Base-by-base conservation (phyloP, 2,797 vertebrate species). In the Ispidina lecontei region DNA sequence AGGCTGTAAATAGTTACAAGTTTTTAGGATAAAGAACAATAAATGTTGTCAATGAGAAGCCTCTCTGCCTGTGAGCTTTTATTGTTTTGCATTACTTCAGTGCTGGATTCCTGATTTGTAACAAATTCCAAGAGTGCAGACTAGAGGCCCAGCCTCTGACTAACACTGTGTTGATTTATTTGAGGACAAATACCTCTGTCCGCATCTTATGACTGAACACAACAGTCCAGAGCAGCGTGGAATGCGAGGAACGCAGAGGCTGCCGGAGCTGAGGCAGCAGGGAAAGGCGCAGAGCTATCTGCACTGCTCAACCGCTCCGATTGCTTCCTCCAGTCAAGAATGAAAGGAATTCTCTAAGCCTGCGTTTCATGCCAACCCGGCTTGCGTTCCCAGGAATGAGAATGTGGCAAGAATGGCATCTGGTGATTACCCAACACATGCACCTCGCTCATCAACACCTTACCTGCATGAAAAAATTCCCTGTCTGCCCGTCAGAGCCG, bases 141-240 rank as follows among this genome's bases (percentile, higher is more conserved):
- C 97, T 96, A 92, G 95, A 93, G 96, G 96, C 97, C 94, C 96
- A 97, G 96, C 91, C 97, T 98, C 95, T 97, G 97, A 97, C 97
- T 97, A 97, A 98, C 97, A 97, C 97, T 91, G 55, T 67, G 78
- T 96, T 97, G 97, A 97, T 98, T 97, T 97, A 98, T 96, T 96
- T 89, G 93, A 98, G 97, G 98, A 97, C 97, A 98, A 98, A 98
- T 97, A 98, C 98, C 97, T 97, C 96, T 49, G 96, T 98, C 97
- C 97, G 54, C 94, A 97, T 98, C 98, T 97, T 95, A 98, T 98
- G 98, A 98, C 97, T 96, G 96, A 95, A 97, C 90, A 94, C 92
- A 94, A 94, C 94, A 96, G 95, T 84, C 95, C 90, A 90, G 67
- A 91, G 96, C 69, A 83, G 87, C 41, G 43, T 67, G 98, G 98